Conservation (phyloP, 1,140 invertebrate genomes). For the Lucilia sericata region DNA sequence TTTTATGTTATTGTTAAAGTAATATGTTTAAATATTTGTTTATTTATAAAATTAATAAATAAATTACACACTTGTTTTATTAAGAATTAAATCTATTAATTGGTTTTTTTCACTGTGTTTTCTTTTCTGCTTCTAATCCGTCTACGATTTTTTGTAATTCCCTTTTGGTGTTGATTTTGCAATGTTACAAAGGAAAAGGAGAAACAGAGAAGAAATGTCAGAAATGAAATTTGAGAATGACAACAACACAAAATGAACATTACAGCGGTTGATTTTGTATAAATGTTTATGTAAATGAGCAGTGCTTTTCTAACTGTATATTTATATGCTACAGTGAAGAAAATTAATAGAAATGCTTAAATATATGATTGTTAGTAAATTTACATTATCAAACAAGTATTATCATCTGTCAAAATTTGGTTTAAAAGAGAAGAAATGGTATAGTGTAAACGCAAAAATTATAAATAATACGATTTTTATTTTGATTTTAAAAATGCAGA, state of each 20-base stretch:
- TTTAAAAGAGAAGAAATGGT: no score
- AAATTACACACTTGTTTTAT: slow-evolving; percentile 30
- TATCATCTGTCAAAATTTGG: no score
- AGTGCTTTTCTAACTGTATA: not conserved
- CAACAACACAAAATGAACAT: not conserved
- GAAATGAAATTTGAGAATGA: not conserved
- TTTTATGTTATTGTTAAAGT: not conserved
- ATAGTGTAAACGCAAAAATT: no score
- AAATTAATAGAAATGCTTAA: no score
- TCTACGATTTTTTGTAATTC: slow-evolving; percentile 4
- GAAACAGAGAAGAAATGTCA: slow-evolving; percentile 1
- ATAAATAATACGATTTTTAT: no score
- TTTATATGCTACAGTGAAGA: no score
- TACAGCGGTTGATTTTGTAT: not conserved
- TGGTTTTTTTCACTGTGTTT: slow-evolving; percentile 5
- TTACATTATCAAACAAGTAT: no score
- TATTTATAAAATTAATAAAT: slow-evolving; percentile 5
- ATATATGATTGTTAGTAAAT: no score
- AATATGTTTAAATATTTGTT: not conserved
- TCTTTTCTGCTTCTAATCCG: not conserved
- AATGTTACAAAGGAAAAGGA: not conserved
- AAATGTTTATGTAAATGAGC: not conserved
- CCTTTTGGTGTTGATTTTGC: slow-evolving; percentile 16
- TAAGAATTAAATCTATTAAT: not conserved
- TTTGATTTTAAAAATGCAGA: no score